Evolutionary conservation across 2,113 vertebrate species (phyloP).

Genomic region (Carlito syrichta): DNA sequence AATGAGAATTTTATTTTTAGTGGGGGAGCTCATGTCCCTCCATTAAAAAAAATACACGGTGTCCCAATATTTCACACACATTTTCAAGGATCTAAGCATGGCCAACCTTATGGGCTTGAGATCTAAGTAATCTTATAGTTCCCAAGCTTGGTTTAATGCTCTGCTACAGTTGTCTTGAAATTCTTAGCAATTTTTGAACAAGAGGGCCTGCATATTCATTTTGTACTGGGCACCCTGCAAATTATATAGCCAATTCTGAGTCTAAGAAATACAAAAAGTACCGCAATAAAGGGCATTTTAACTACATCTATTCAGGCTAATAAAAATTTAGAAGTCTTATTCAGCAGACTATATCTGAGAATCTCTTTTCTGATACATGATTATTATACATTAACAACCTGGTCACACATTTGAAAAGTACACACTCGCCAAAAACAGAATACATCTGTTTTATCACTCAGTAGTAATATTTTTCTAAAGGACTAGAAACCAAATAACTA

Average conservation of each 20-base stretch:
- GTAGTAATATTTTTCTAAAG: neutral
- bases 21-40: neutral
- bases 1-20: constrained; percentile 5
- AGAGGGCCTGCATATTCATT: neutral
- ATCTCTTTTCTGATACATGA: neutral
- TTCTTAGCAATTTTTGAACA: neutral
- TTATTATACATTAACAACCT: neutral
- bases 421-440: neutral
- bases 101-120: fast-evolving
- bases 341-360: neutral
- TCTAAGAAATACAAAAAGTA: neutral
- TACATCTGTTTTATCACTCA: neutral
- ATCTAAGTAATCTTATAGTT: neutral
- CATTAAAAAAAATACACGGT: neutral
- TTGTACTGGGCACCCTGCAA: neutral
- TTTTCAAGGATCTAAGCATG: neutral
- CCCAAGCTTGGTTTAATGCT: neutral
- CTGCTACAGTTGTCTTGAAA: neutral
- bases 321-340: neutral
- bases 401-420: neutral
- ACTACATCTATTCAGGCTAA: neutral
- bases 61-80: neutral
- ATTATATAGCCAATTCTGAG: neutral
- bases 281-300: neutral
- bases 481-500: neutral